Percentiles rank a stretch among this genome's conserved stretches.
These are phyloP conservation scores for Eospalax fontanierii DNA, from an alignment of 2,797 vertebrate genomes.

Conservation along the genomic window DNA sequence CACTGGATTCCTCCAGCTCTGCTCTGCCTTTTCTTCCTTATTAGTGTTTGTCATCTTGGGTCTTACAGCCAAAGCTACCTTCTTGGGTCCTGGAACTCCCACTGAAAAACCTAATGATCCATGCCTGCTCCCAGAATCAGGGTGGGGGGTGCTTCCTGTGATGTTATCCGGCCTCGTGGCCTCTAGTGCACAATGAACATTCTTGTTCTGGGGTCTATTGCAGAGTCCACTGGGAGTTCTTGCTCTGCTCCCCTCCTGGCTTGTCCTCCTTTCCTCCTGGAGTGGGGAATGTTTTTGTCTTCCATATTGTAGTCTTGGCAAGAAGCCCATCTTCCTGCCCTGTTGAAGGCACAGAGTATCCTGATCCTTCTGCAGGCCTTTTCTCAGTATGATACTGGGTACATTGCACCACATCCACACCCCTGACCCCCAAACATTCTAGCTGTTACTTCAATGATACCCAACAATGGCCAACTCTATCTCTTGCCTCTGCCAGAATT, in stretches of 20 bases:
- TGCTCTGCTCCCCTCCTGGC: not conserved
- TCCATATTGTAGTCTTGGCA: not conserved
- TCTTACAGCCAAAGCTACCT: not conserved
- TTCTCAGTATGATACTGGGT: not conserved
- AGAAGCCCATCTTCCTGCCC: constrained; percentile 3
- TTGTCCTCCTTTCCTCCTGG: not conserved
- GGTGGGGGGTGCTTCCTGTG: not conserved
- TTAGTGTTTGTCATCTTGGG: not conserved
- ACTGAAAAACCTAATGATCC: not conserved
- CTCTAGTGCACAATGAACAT: not conserved
- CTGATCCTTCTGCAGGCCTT: not conserved
- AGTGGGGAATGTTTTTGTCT: not conserved
- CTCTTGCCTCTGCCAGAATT: not conserved
- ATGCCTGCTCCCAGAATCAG: not conserved
- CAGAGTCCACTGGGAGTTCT: not conserved
- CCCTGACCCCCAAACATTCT: not conserved
- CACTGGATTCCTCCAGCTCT: not conserved
- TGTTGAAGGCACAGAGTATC: not conserved
- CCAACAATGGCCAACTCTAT: not conserved
- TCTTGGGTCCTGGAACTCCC: not conserved
- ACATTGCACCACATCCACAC: not conserved
- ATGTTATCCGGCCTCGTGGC: not conserved
- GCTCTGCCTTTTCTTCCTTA: not conserved
- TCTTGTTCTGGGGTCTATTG: not conserved
- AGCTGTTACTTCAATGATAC: not conserved